Percentiles rank a stretch among this genome's conserved stretches.
Evolutionary conservation across 2,888 invertebrate species (phyloP).

Genomic region (Drosophila parthenogenetica): DNA sequence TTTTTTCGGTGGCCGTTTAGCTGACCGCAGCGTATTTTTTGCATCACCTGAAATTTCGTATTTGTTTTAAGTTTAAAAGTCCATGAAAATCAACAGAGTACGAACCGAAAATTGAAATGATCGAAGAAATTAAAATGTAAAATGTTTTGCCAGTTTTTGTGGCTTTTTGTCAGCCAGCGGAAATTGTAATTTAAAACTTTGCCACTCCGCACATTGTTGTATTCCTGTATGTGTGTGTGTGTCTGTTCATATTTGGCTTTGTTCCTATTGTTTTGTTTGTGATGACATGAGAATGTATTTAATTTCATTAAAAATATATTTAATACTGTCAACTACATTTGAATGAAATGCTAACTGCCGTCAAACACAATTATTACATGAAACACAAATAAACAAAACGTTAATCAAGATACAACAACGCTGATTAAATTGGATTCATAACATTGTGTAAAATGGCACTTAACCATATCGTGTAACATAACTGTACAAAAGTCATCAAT

Average conservation of each 20-base stretch:
- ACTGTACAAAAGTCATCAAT: no score
- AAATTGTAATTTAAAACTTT: constrained; percentile 68
- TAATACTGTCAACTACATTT: constrained; percentile 39
- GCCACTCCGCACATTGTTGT: constrained; percentile 22
- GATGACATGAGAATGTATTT: constrained; percentile 41
- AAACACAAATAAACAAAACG: constrained; percentile 24
- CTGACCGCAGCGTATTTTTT: constrained; percentile 53
- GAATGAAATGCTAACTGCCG: constrained; percentile 34
- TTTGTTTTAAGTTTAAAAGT: constrained; percentile 57
- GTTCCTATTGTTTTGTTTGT: constrained; percentile 19
- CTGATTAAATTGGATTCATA: neutral
- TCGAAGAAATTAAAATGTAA: constrained; percentile 29
- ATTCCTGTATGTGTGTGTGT: neutral
- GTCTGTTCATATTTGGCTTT: constrained; percentile 12
- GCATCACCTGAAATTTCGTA: neutral
- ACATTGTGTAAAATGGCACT: neutral
- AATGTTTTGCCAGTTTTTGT: constrained; percentile 33
- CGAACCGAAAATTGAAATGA: constrained; percentile 46
- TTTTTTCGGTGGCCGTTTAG: constrained; percentile 65
- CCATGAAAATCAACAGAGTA: constrained; percentile 58
- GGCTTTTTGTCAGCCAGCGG: constrained; percentile 46
- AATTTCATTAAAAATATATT: constrained; percentile 59
- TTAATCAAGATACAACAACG: constrained; percentile 20
- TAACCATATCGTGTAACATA: neutral
- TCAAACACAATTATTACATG: constrained; percentile 31